phyloP scores from a whole-genome alignment of 2,113 vertebrate genomes.

The Cacatua alba region DNA sequence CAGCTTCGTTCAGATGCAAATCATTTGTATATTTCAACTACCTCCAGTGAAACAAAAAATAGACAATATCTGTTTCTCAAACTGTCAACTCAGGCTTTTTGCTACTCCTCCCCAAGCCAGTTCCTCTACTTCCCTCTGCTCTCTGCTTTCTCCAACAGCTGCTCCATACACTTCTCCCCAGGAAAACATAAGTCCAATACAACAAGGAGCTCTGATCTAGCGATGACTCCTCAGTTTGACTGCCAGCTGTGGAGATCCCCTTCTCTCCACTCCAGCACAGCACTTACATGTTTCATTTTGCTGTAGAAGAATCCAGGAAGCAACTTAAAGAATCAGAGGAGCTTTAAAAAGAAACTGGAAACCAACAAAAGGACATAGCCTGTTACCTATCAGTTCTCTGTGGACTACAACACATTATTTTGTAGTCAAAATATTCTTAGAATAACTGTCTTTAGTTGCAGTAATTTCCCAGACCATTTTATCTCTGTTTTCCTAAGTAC shows the following conservation, averaged over 20 bases:
- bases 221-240: background rate
- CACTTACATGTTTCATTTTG: background rate
- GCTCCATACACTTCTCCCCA: background rate
- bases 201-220: background rate
- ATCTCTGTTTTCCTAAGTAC: background rate
- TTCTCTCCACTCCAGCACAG: background rate
- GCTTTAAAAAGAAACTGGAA: background rate
- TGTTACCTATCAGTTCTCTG: background rate
- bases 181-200: background rate
- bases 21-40: background rate
- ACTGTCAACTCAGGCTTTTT: background rate
- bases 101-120: background rate
- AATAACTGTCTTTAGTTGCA: background rate
- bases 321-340: background rate
- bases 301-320: background rate
- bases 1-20: background rate
- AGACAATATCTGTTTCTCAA: background rate
- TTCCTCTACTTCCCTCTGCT: background rate
- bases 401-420: background rate
- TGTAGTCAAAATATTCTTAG: background rate
- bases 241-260: background rate
- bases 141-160: background rate
- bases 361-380: background rate
- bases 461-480: background rate
- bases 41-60: background rate